Conservation (phyloP, 1,140 invertebrate species). For the Antheraea pernyi region DNA sequence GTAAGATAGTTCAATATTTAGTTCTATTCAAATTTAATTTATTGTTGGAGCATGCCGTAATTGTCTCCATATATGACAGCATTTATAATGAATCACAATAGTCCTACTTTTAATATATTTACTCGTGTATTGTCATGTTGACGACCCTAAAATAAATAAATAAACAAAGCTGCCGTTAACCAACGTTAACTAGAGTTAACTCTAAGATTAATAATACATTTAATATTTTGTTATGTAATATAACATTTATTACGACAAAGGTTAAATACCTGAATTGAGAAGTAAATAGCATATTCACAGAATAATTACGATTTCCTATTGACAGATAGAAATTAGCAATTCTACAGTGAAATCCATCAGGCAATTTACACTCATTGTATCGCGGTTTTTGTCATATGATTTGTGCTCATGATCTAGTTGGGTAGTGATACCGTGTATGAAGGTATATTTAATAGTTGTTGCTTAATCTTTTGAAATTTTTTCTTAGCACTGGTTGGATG, state of each 20-base stretch:
- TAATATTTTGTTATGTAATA: neutral
- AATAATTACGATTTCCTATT: neutral
- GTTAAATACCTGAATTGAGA: neutral
- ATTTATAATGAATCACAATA: no score
- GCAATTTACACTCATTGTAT: neutral
- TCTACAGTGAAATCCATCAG: neutral
- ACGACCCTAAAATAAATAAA: no score
- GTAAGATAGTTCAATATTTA: no score
- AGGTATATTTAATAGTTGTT: neutral
- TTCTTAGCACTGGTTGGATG: constrained; percentile 93
- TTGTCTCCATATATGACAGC: no score
- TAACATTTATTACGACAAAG: neutral
- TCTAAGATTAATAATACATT: no score
- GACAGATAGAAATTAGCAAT: neutral
- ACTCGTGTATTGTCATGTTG: no score
- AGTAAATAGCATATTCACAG: neutral
- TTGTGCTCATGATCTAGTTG: neutral
- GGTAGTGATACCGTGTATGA: neutral
- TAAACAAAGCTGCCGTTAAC: no score
- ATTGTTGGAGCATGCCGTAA: no score
- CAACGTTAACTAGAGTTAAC: no score
- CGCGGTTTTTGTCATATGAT: neutral
- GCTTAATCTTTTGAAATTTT: constrained; percentile 2
- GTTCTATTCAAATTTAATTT: no score
- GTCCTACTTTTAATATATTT: no score